Conservation (phyloP, 2,113 vertebrate species). For the Caracal caracal region DNA sequence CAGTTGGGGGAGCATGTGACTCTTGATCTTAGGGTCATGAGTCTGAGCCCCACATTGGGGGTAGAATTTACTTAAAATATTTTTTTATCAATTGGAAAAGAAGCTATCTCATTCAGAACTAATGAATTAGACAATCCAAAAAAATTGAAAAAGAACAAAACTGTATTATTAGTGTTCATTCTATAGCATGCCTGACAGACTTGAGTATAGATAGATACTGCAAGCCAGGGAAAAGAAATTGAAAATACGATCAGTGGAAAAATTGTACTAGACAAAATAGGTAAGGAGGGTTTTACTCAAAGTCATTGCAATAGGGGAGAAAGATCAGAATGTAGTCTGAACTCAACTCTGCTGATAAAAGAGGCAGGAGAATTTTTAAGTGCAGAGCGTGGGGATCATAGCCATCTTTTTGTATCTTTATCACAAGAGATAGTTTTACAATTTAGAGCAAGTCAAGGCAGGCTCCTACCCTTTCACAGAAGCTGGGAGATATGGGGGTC, state of each 20-base stretch:
- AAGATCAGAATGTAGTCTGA: background rate
- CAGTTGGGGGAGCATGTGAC: background rate
- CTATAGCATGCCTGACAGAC: background rate
- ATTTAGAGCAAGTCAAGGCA: background rate
- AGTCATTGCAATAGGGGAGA: no score
- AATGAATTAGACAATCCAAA: conserved; percentile 24
- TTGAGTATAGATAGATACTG: background rate
- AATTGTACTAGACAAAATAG: background rate
- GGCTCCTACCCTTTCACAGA: background rate
- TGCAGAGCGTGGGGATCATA: background rate
- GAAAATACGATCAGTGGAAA: background rate
- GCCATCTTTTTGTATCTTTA: background rate
- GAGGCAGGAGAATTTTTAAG: background rate
- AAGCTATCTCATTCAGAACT: background rate
- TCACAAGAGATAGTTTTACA: background rate
- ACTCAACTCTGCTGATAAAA: background rate
- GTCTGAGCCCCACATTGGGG: background rate
- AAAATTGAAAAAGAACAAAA: background rate
- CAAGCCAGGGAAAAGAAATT: background rate
- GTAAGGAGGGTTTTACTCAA: background rate
- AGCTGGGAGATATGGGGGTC: background rate
- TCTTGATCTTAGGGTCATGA: background rate
- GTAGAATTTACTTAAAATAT: background rate
- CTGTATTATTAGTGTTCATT: background rate
- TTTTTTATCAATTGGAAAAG: background rate